These are phyloP conservation scores for Eulemur albifrons DNA, from an alignment of 2,797 vertebrate genomes.

Conservation along the genomic window DNA sequence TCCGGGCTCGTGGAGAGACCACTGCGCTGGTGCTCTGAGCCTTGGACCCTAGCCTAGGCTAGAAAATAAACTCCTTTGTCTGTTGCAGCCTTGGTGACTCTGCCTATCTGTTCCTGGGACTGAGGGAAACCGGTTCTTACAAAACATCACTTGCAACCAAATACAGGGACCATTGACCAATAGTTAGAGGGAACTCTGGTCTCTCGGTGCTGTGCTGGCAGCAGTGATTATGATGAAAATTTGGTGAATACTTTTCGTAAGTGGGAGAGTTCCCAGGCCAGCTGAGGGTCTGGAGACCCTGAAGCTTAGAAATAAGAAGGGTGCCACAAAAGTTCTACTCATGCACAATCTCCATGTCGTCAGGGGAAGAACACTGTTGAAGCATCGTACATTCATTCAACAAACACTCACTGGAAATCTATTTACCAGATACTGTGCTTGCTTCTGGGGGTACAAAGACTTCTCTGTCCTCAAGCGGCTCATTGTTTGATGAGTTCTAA, in stretches of 20 bases:
- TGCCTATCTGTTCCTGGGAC: no score
- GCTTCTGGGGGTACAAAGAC: neutral
- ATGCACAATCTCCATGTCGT: neutral
- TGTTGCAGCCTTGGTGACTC: no score
- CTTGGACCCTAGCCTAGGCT: no score
- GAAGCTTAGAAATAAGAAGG: neutral
- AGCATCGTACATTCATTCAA: neutral
- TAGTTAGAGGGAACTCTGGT: neutral
- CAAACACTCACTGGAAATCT: neutral
- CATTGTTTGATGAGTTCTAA: neutral
- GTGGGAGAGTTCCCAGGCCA: neutral
- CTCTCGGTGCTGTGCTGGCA: neutral
- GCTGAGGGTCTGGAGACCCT: neutral
- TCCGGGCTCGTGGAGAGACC: no score
- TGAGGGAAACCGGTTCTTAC: no score
- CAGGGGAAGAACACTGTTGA: neutral
- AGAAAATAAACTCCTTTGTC: no score
- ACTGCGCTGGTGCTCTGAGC: no score
- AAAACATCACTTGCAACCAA: neutral
- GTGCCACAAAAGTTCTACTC: neutral
- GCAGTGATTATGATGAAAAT: neutral
- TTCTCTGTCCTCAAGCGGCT: neutral
- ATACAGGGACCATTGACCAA: neutral
- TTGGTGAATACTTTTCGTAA: neutral
- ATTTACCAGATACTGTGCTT: neutral